phyloP scores from a whole-genome alignment of 2,797 vertebrate species.

The Tenualosa ilisha region DNA sequence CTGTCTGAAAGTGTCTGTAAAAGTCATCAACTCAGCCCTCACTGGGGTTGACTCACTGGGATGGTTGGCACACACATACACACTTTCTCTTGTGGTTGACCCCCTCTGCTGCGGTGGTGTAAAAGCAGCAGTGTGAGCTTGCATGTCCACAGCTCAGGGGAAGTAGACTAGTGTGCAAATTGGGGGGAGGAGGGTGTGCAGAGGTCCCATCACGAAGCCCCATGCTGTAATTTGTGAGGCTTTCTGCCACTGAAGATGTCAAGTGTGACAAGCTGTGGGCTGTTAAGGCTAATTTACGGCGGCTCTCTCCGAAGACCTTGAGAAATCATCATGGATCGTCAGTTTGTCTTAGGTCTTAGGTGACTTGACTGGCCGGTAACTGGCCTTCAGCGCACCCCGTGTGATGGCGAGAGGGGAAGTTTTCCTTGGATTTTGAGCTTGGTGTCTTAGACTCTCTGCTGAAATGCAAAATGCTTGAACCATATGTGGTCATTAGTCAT shows the following conservation, averaged over 20 bases:
- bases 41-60: neutral
- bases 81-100: neutral
- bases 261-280: neutral
- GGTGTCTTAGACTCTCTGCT: neutral
- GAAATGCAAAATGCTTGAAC: neutral
- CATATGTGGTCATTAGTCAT: neutral
- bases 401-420: neutral
- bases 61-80: neutral
- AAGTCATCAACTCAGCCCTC: neutral
- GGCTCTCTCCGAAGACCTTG: neutral
- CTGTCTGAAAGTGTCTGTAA: neutral
- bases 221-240: slow-evolving; percentile 3
- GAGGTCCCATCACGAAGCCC: neutral
- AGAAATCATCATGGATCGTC: neutral
- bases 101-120: slow-evolving; percentile 15
- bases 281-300: neutral
- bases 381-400: neutral
- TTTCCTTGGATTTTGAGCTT: neutral
- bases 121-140: neutral
- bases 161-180: neutral
- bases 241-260: neutral
- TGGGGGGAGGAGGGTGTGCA: neutral
- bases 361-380: neutral
- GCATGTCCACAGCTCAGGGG: neutral
- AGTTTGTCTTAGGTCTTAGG: neutral